Percentiles rank a stretch among this genome's conserved stretches.
phyloP scores from a whole-genome alignment of 1,140 invertebrate species.

The Diuraphis noxia region DNA sequence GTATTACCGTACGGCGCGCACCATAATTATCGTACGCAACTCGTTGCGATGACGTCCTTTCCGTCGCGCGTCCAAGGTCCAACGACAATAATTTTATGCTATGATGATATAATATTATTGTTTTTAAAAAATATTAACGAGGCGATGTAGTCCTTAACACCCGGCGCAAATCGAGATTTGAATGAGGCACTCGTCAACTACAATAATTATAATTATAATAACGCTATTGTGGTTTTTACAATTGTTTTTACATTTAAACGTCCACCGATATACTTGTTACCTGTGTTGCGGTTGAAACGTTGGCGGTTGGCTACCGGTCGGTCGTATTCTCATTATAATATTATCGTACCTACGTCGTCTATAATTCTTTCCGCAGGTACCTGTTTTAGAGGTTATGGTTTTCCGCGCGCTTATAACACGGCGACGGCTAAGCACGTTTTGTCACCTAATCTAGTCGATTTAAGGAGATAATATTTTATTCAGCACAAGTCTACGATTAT shows the following conservation, averaged over 20 bases:
- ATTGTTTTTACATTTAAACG: background rate
- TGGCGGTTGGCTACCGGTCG: background rate
- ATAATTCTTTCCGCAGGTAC: background rate
- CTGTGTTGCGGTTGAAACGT: background rate
- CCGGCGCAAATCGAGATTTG: background rate
- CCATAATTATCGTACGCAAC: background rate
- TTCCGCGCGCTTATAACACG: background rate
- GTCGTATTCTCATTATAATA: background rate
- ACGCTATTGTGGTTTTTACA: too few species aligned
- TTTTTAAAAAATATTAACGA: background rate
- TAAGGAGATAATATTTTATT: background rate
- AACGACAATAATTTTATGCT: background rate
- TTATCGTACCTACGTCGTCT: too few species aligned
- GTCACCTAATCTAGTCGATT: slow-evolving; percentile 7
- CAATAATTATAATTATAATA: background rate
- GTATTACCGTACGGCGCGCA: background rate
- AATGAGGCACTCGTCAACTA: background rate
- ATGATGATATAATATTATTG: background rate
- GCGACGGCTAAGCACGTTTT: background rate
- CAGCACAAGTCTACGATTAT: background rate
- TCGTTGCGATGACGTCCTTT: background rate
- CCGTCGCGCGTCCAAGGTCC: background rate
- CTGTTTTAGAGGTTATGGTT: background rate
- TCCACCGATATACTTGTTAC: background rate
- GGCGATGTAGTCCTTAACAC: too few species aligned